Conservation (phyloP, 2,797 vertebrate species). For the Cirrhinus mrigala region DNA sequence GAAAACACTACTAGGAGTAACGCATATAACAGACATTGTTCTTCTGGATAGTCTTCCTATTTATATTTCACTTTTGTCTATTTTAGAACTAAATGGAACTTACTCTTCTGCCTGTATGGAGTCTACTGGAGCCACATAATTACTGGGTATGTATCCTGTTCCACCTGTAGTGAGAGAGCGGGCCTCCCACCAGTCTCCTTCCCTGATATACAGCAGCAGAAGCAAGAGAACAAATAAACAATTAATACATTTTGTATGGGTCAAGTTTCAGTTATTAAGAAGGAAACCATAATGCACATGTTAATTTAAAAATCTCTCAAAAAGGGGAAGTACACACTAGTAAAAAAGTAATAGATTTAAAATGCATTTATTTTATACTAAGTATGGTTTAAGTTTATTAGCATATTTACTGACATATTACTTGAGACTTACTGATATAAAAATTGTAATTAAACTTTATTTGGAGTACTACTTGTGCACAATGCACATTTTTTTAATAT, state of each 20-base stretch:
- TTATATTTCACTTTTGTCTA: slow-evolving; percentile 20
- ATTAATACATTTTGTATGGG: not conserved
- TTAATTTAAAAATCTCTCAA: not conserved
- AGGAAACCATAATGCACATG: not conserved
- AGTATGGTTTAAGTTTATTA: too few species aligned
- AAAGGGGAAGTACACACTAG: not conserved
- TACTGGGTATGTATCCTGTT: slow-evolving; percentile 99
- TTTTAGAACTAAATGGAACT: slow-evolving; percentile 70
- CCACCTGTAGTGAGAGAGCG: slow-evolving; percentile 96
- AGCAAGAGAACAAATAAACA: slow-evolving; percentile 10
- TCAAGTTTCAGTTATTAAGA: not conserved
- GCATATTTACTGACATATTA: too few species aligned
- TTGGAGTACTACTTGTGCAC: too few species aligned
- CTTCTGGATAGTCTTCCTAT: slow-evolving; percentile 2
- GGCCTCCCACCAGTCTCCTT: slow-evolving; percentile 99
- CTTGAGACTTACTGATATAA: too few species aligned
- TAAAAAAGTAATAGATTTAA: too few species aligned
- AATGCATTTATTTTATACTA: too few species aligned
- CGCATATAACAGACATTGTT: slow-evolving; percentile 19
- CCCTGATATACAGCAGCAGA: slow-evolving; percentile 76
- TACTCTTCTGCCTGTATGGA: slow-evolving; percentile 99
- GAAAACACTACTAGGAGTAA: slow-evolving; percentile 18
- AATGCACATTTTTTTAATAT: too few species aligned
- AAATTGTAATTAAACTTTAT: too few species aligned
- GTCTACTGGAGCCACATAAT: slow-evolving; percentile 98